Conservation (phyloP, 1,140 invertebrate species). For the Drosophila nannoptera region DNA sequence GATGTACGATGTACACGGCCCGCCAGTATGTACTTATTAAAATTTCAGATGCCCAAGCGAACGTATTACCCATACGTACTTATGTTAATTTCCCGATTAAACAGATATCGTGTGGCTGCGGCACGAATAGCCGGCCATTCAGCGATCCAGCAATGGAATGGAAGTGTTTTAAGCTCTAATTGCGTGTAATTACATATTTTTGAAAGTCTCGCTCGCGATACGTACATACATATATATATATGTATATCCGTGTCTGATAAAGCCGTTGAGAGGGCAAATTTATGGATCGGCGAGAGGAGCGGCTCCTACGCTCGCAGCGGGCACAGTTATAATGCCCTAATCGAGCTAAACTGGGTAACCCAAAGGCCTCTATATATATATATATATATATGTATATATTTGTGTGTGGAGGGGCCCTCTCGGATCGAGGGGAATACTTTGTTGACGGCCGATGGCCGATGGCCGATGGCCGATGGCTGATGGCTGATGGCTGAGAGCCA, state of each 20-base stretch:
- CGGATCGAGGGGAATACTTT: constrained; percentile 34
- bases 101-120: constrained; percentile 14
- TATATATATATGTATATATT: too few relatives aligned
- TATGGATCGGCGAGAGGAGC: too few relatives aligned
- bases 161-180: constrained; percentile 3
- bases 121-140: not conserved
- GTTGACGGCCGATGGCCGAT: constrained; percentile 4
- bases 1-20: constrained; percentile 17
- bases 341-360: too few relatives aligned
- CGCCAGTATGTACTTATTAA: constrained; percentile 12
- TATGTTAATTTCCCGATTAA: constrained; percentile 1
- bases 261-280: too few relatives aligned
- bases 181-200: constrained; percentile 4
- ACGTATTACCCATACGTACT: constrained; percentile 9
- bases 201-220: too few relatives aligned
- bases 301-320: too few relatives aligned
- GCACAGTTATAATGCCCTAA: too few relatives aligned
- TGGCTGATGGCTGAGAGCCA: constrained; percentile 1
- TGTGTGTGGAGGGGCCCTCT: too few relatives aligned
- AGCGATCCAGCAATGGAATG: constrained; percentile 3
- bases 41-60: constrained; percentile 1
- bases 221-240: too few relatives aligned
- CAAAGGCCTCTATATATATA: too few relatives aligned
- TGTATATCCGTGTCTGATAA: not conserved
- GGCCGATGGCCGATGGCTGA: not conserved